Base-by-base conservation (phyloP, 2,113 vertebrate genomes). In the Struthio camelus region DNA sequence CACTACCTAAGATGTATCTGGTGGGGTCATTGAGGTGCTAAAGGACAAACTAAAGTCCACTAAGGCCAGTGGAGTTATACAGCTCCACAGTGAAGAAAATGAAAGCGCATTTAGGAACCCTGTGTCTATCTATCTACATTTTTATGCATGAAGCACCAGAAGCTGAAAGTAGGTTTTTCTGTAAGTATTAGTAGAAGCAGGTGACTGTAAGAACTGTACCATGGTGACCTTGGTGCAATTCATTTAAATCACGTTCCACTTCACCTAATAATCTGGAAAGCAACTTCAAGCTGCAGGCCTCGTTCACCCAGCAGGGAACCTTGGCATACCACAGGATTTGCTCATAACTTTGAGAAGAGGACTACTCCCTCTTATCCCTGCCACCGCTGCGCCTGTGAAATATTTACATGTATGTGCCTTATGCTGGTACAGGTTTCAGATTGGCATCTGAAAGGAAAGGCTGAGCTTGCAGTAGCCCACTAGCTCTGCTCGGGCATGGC, bases 291-390 rank as follows among this genome's bases (percentile, higher is more conserved):
- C 14, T 44, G 16, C 6, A 5, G 28, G 27, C 1, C 2, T 17
- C 15, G 28, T 67, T 27, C 3, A 1, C 0, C 30, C 1, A 30
- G 28, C 38, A 71, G 65, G 42, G 2, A 70, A 5, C 22, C 50
- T 36, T 61, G 12, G 11, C n/a, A n/a, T n/a, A 11, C 7, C 54
- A 27, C 48, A 38, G 6, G 48, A 17, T 18, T 42, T 65, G 51
- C 48, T 80, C 32, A 46, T 18, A 59, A 34, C 19, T 70, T 71
- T 25, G 38, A 42, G 65, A 85, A 70, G 7, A 22, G 18, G 10
- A n/a, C 32, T 4, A 1, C 3, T 88, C 14, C 23, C 56, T 17
- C 25, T 17, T 0, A 1, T 38, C 22, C 27, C 46, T 66, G 32
- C 22, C 46, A 32, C 28, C 14, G 23, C 44, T 50, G 12, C 4